Conservation (phyloP, 2,113 vertebrate species). For the Acrocephalus kingi region DNA sequence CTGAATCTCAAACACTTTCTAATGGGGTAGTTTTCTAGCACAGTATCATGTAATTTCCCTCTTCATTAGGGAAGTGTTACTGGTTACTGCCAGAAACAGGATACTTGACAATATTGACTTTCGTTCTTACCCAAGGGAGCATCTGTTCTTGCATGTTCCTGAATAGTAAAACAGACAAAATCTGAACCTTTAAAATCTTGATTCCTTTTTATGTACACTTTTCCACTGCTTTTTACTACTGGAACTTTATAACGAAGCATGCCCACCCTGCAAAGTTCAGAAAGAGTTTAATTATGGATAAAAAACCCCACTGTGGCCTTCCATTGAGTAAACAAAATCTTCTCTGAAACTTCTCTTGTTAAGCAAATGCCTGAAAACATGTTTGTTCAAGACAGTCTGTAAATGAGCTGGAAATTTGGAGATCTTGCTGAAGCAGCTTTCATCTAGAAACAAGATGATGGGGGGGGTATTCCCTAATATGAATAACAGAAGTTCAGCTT, state of each 20-base stretch:
- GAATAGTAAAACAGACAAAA: neutral
- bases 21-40: neutral
- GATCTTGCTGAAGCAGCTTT: neutral
- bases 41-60: neutral
- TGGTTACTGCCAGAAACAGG: neutral
- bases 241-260: neutral
- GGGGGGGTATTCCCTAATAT: accelerated
- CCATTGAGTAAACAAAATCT: neutral
- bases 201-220: neutral
- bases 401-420: neutral
- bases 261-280: neutral
- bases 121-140: neutral
- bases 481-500: neutral
- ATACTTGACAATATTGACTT: neutral
- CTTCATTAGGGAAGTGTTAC: neutral
- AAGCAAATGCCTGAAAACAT: neutral
- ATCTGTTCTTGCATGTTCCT: neutral
- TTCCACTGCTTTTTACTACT: neutral
- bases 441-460: neutral
- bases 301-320: neutral
- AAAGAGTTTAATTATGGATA: neutral
- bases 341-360: neutral
- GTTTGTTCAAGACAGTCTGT: neutral
- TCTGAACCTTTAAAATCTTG: neutral
- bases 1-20: neutral